Percentiles rank a stretch among this genome's conserved stretches.
Evolutionary conservation across 2,113 vertebrate species (phyloP).

Genomic region (Poeciliopsis occidentalis): DNA sequence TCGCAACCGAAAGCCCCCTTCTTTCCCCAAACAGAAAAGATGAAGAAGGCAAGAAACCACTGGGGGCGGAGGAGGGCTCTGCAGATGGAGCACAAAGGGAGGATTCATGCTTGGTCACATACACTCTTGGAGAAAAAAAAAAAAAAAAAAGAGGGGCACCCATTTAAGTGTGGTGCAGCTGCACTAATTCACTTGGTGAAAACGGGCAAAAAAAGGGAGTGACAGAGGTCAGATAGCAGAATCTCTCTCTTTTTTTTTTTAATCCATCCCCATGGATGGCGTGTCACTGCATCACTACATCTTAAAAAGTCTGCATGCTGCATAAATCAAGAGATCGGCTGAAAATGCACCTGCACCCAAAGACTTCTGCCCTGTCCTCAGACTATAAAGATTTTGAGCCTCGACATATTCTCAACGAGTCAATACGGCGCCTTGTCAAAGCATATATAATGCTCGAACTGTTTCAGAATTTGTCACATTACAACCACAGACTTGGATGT

Average conservation of each 20-base stretch:
- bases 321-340: slow-evolving; percentile 30
- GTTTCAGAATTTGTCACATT: not conserved
- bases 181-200: slow-evolving; percentile 83
- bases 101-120: slow-evolving; percentile 80
- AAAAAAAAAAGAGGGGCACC: slow-evolving; percentile 77
- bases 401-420: too few species aligned
- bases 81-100: slow-evolving; percentile 81
- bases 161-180: slow-evolving; percentile 85
- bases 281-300: slow-evolving; percentile 52
- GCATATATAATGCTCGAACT: not conserved
- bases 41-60: slow-evolving; percentile 71
- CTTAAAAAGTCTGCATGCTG: slow-evolving; percentile 23
- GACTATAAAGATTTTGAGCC: too few species aligned
- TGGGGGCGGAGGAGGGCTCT: slow-evolving; percentile 58
- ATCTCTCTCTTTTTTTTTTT: slow-evolving; percentile 70
- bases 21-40: slow-evolving; percentile 66
- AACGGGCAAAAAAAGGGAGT: slow-evolving; percentile 69
- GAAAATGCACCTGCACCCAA: slow-evolving; percentile 56
- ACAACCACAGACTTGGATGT: too few species aligned
- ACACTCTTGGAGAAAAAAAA: slow-evolving; percentile 60
- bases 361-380: not conserved
- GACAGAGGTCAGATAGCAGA: slow-evolving; percentile 78
- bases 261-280: slow-evolving; percentile 67
- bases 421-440: too few species aligned
- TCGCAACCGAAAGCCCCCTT: slow-evolving; percentile 66